Evolutionary conservation across 2,888 invertebrate species (phyloP), one percentile per base, ranked within the genome.

Genomic region (Tachina fera): DNA sequence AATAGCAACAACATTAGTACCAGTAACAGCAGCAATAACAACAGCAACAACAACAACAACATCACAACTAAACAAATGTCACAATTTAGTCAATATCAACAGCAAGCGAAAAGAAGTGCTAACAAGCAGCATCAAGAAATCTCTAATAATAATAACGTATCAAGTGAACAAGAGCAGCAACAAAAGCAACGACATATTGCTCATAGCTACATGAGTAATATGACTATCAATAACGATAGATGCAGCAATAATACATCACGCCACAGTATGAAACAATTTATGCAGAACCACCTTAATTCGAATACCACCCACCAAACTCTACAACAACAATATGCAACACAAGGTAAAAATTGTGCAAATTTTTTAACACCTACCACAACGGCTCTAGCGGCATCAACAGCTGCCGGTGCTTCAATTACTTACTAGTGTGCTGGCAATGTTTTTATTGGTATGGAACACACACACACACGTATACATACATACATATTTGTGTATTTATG

Each of bases 201-300:
- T 53, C 84, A 65, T 82, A 84, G 45, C 75, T 88, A 87, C 47
- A 77, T 83, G 14, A 85, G 39, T 68, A 78, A 39, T 45, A 71
- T 63, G 47, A 60, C 72, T 39, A 67, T 41, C 10, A 75, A 68
- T 39, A 65, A 76, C 77, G 67, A 47, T 53, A 87, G 47, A 79
- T 84, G 67, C 86, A 84, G 49, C 58, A 85, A 19, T 86, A 72
- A 60, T 16, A n/a, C 74, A 49, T 72, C 70, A 72, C 82, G 79
- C 75, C 80, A 84, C 70, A 87, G 82, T 76, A 79, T 79, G 13
- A 85, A 88, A 79, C 82, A 87, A 82, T 90, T 91, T 89, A 88
- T 91, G 89, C 91, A 91, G 78, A 89, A 90, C 87, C 91, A 91
- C 51, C 88, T 89, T 31, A 89, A 89, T 63, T 89, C 67, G 51